These are phyloP conservation scores for Calliphora vomitoria DNA, from an alignment of 2,888 invertebrate species.

Conservation along the genomic window DNA sequence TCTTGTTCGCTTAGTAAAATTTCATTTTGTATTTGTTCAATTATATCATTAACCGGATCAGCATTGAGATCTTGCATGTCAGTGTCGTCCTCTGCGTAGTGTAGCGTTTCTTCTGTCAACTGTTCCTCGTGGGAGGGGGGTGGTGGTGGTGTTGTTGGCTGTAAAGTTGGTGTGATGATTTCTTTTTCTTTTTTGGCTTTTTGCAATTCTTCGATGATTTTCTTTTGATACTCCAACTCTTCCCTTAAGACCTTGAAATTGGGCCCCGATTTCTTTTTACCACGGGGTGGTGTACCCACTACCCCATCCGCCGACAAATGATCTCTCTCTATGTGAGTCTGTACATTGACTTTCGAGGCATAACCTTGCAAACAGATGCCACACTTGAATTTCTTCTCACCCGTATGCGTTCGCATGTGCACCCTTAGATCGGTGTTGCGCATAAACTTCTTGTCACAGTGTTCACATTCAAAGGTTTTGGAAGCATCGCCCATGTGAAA, in stretches of 20 bases:
- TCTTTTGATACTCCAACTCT: constrained; percentile 77
- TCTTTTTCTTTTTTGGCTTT: constrained; percentile 46
- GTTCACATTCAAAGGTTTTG: constrained; percentile 81
- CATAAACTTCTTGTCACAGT: constrained; percentile 81
- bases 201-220: constrained; percentile 59
- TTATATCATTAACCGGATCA: constrained; percentile 66
- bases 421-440: constrained; percentile 81
- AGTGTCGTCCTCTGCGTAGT: background rate
- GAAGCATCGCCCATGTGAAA: constrained; percentile 78
- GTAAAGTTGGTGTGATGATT: background rate
- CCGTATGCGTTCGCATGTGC: constrained; percentile 81
- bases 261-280: constrained; percentile 71
- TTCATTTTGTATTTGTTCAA: constrained; percentile 67
- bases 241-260: constrained; percentile 75
- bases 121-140: background rate
- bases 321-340: constrained; percentile 79
- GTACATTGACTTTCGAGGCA: constrained; percentile 80
- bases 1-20: constrained; percentile 4
- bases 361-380: constrained; percentile 79
- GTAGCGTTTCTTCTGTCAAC: background rate
- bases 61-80: constrained; percentile 24
- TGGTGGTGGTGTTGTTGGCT: background rate
- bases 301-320: constrained; percentile 73
- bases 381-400: constrained; percentile 81
- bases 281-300: constrained; percentile 5